A percentile compares a stretch with the other conserved stretches of the same genome.
Conservation (phyloP, 2,113 vertebrate species). For the Petrocephalus microphthalmus region DNA sequence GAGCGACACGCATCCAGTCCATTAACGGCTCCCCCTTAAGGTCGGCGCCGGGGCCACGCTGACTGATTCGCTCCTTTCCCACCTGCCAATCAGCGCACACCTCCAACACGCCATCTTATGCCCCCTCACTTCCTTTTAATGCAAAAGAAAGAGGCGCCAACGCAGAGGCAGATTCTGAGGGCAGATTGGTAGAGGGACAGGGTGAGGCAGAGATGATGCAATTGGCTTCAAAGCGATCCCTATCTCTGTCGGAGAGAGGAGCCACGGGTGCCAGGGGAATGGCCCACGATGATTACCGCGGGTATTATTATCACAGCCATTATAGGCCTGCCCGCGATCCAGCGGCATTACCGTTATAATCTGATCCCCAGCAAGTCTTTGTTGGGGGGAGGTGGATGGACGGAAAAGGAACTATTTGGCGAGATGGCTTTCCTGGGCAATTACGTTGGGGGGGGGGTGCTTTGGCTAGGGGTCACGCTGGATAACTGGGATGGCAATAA, state of each 20-base stretch:
- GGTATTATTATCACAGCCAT: neutral
- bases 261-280: neutral
- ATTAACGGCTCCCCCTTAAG: constrained; percentile 4
- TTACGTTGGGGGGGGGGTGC: neutral
- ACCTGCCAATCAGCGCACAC: neutral
- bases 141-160: neutral
- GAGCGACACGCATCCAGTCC: neutral
- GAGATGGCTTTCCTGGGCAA: neutral
- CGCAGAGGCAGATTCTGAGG: neutral
- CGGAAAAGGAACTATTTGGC: neutral
- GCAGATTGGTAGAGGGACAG: neutral
- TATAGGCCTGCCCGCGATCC: neutral
- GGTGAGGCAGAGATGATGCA: constrained; percentile 16
- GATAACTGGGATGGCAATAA: neutral
- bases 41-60: neutral
- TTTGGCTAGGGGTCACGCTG: neutral
- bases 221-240: neutral
- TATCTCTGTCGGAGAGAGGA: neutral
- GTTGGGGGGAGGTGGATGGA: neutral
- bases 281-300: neutral
- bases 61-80: neutral
- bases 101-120: neutral
- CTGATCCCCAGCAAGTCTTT: neutral
- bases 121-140: neutral
- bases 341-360: constrained; percentile 19